Evolutionary conservation across 2,888 invertebrate species (phyloP).

Genomic region (Napeogenes inachia): DNA sequence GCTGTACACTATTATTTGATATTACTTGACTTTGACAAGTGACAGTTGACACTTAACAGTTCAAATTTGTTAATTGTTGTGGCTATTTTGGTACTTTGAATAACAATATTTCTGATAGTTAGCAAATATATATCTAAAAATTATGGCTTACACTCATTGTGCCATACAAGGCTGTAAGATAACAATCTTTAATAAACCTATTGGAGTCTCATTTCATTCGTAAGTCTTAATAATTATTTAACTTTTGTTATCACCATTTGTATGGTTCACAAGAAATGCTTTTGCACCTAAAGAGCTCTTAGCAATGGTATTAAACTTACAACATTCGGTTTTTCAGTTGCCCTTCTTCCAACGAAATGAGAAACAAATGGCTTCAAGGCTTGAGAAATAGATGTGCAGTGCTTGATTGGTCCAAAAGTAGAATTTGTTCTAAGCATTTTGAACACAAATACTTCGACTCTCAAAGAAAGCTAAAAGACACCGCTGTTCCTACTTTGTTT

Average conservation of each 20-base stretch:
- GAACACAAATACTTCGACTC: conserved; percentile 58
- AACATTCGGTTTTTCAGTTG: conserved; percentile 45
- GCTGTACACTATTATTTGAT: too few relatives aligned
- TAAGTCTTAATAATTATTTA: conserved; percentile 39
- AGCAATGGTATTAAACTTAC: background rate
- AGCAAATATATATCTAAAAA: conserved; percentile 9
- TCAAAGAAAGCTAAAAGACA: conserved; percentile 50
- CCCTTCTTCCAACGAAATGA: conserved; percentile 52
- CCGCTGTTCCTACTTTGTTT: conserved; percentile 63
- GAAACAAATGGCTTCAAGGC: conserved; percentile 57
- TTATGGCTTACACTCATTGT: conserved; percentile 52
- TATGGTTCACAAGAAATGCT: too few relatives aligned
- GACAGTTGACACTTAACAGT: too few relatives aligned
- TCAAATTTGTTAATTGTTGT: too few relatives aligned
- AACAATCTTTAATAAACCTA: conserved; percentile 52
- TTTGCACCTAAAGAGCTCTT: background rate
- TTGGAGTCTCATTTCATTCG: conserved; percentile 54
- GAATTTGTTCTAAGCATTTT: conserved; percentile 66
- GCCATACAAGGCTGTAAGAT: conserved; percentile 57
- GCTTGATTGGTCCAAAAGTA: conserved; percentile 60
- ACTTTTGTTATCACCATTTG: too few relatives aligned
- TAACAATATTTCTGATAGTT: conserved; percentile 3
- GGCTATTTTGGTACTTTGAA: background rate
- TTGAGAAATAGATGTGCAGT: conserved; percentile 54
- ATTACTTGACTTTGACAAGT: too few relatives aligned